phyloP scores from a whole-genome alignment of 2,797 vertebrate genomes.

The Gallinago solitaria region DNA sequence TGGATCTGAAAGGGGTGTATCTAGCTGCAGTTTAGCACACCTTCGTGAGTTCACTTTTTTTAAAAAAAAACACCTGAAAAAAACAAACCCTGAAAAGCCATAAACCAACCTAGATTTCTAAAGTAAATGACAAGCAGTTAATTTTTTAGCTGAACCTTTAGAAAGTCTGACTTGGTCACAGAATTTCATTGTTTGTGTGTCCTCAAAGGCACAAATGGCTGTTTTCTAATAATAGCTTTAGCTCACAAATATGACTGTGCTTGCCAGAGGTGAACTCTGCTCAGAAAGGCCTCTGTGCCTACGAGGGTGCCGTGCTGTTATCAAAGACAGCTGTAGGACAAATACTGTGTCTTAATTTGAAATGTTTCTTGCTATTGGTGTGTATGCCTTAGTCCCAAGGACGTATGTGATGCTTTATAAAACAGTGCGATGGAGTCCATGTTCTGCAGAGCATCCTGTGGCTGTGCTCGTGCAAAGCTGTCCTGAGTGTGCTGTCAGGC shows the following conservation, averaged over 20 bases:
- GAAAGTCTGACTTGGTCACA: not conserved
- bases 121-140: not conserved
- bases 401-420: not conserved
- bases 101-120: not conserved
- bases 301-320: not conserved
- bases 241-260: not conserved
- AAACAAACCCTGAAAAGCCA: not conserved
- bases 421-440: not conserved
- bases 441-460: accelerated
- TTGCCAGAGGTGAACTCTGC: not conserved
- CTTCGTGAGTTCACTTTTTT: not conserved
- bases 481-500: accelerated
- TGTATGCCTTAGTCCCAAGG: not conserved
- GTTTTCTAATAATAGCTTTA: not conserved
- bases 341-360: not conserved
- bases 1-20: not conserved
- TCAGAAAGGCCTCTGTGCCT: not conserved
- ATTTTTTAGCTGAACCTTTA: not conserved
- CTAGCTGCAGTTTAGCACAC: not conserved
- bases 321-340: not conserved
- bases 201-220: not conserved
- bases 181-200: not conserved
- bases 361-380: not conserved
- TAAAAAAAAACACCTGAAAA: not conserved
- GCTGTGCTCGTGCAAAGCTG: not conserved